Conservation (phyloP, 2,888 invertebrate genomes). For the Pterostichus niger region DNA sequence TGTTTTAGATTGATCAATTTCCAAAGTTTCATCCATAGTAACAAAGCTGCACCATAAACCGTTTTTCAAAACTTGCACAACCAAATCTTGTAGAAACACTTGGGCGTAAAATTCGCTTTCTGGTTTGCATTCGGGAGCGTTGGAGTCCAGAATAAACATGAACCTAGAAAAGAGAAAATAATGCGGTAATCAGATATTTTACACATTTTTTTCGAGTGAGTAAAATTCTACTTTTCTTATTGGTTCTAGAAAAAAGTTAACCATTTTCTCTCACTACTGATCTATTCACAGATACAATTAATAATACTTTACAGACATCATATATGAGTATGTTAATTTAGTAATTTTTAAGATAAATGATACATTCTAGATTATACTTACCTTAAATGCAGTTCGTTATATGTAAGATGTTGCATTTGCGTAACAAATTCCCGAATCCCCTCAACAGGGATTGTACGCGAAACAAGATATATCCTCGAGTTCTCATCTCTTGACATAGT, state of each 20-base stretch:
- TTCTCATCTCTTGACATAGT: background rate
- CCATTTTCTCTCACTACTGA: no score
- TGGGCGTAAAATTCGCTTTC: slow-evolving; percentile 82
- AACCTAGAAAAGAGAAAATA: slow-evolving; percentile 68
- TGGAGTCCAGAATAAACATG: slow-evolving; percentile 82
- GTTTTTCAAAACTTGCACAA: slow-evolving; percentile 87
- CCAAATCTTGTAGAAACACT: slow-evolving; percentile 86
- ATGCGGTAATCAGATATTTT: background rate
- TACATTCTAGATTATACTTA: background rate
- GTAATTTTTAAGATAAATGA: background rate
- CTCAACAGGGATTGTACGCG: background rate
- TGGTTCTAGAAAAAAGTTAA: no score
- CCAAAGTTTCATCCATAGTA: background rate
- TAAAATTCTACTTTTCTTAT: no score
- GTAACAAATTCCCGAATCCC: slow-evolving; percentile 22
- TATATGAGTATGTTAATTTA: no score
- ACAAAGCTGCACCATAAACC: slow-evolving; percentile 71
- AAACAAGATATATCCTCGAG: slow-evolving; percentile 5
- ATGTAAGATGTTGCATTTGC: background rate
- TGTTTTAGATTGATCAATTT: background rate
- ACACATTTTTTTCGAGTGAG: no score
- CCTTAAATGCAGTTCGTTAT: background rate
- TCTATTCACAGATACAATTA: no score
- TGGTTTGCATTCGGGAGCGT: slow-evolving; percentile 83
- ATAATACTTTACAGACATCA: no score